Evolutionary conservation across 2,113 vertebrate species (phyloP), one percentile per base, ranked within the genome.

Genomic region (Hoplias malabaricus): DNA sequence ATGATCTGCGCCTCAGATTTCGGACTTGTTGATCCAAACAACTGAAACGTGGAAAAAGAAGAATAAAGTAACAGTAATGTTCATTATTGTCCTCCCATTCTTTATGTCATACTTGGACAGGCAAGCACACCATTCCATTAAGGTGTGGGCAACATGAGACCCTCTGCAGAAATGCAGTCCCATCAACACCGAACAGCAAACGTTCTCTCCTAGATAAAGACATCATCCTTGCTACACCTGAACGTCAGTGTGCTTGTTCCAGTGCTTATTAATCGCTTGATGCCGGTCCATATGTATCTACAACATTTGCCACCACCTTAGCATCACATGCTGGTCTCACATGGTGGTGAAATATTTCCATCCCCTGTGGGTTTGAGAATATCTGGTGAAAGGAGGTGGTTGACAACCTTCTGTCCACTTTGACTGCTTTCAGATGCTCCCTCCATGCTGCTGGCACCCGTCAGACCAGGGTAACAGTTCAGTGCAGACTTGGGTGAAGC

Each of bases 271-370:
- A 16, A 16, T 25, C 8, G 14, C 54, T 70, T n/a, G 6, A 53
- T 21, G 53, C 61, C 23, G 3, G 29, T 69, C 19, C 34, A 33
- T 31, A 11, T 62, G 46, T 69, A 53, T 69, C 53, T n/a, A 25
- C 19, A 53, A 34, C 88, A 71, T 59, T 83, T 80, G 87, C 93
- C 90, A 92, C 92, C 90, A 87, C 93, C 86, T 83, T 65, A 85
- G 84, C 87, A 88, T 98, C 92, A 98, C 96, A 98, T 99, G 90
- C 94, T 96, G 43, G 96, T 96, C 92, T 98, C 96, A 0, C 96
- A 95, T 73, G 94, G 94, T 1, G 95, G 93, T 81, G 94, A 93
- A 69, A 91, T 90, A 85, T 92, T 93, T 77, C 93, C 90, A 56
- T 97, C 95, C 83, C 91, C 93, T 3, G 93, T 89, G 54, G 88